phyloP scores from a whole-genome alignment of 1,140 invertebrate genomes.

The Yoshiicerus persimilis region DNA sequence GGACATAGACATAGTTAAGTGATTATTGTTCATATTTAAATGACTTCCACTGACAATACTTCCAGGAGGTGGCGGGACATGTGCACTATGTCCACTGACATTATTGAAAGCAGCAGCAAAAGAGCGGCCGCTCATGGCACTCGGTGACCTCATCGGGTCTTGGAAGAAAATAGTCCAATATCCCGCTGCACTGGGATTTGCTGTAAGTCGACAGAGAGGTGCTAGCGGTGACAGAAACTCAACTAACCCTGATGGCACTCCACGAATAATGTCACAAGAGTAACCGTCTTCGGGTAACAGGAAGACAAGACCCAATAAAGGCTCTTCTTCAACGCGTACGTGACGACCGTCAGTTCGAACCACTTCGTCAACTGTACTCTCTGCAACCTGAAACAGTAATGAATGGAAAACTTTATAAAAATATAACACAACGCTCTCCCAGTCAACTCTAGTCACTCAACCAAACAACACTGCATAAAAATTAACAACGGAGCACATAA shows the following conservation, averaged over 20 bases:
- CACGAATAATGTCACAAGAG: conserved; percentile 92
- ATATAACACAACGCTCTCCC: background rate
- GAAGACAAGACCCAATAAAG: conserved; percentile 83
- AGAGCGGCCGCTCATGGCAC: conserved; percentile 48
- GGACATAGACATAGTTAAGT: conserved; percentile 12
- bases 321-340: conserved; percentile 72
- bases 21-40: conserved; percentile 32
- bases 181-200: conserved; percentile 85
- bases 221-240: conserved; percentile 88
- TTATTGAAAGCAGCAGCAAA: conserved; percentile 43
- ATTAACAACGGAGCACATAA: background rate
- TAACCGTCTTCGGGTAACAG: conserved; percentile 96
- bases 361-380: conserved; percentile 89
- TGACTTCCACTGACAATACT: conserved; percentile 30
- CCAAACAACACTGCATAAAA: background rate
- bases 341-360: conserved; percentile 85
- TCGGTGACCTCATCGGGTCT: conserved; percentile 48
- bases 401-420: background rate
- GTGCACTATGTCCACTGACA: conserved; percentile 21
- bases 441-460: background rate
- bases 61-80: background rate
- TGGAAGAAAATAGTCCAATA: conserved; percentile 50
- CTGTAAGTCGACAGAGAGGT: conserved; percentile 82
- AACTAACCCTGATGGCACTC: conserved; percentile 85
- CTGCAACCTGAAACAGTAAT: conserved; percentile 67